Percentiles rank a stretch among this genome's conserved stretches.
Evolutionary conservation across 2,888 invertebrate genomes (phyloP).

Genomic region (Lasioglossum lativentre): DNA sequence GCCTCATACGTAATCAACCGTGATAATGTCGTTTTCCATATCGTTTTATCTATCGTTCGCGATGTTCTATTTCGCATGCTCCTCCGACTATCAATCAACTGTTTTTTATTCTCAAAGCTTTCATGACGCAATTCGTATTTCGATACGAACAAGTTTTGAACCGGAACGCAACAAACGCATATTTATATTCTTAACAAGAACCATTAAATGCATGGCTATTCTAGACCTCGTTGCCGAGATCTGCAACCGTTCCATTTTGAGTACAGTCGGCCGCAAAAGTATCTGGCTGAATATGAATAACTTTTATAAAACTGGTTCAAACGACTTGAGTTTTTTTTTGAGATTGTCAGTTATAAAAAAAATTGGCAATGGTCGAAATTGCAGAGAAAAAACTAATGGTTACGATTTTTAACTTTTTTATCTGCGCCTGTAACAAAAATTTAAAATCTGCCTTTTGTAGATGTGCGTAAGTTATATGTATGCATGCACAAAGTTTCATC

Average conservation of each 20-base stretch:
- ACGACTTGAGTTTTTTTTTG: no score
- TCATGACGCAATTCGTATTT: not conserved
- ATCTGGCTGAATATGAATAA: no score
- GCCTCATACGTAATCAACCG: conserved; percentile 17
- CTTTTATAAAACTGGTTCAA: no score
- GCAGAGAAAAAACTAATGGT: no score
- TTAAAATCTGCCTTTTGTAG: no score
- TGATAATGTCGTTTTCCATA: conserved; percentile 50
- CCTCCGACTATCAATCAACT: not conserved
- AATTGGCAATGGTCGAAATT: no score
- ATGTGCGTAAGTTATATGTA: no score
- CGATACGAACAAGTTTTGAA: not conserved
- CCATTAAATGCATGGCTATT: not conserved
- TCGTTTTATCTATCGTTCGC: conserved; percentile 23
- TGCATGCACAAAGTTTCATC: no score
- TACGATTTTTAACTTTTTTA: no score
- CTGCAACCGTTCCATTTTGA: not conserved
- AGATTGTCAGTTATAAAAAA: no score
- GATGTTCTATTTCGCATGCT: not conserved
- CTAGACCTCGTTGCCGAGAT: not conserved
- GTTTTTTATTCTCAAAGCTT: not conserved
- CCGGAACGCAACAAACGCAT: not conserved
- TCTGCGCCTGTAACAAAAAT: no score
- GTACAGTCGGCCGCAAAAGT: not conserved
- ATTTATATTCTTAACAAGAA: not conserved